Percentiles rank a stretch among this genome's conserved stretches.
phyloP scores from a whole-genome alignment of 2,888 invertebrate genomes.

The Drosophila paranaensis region DNA sequence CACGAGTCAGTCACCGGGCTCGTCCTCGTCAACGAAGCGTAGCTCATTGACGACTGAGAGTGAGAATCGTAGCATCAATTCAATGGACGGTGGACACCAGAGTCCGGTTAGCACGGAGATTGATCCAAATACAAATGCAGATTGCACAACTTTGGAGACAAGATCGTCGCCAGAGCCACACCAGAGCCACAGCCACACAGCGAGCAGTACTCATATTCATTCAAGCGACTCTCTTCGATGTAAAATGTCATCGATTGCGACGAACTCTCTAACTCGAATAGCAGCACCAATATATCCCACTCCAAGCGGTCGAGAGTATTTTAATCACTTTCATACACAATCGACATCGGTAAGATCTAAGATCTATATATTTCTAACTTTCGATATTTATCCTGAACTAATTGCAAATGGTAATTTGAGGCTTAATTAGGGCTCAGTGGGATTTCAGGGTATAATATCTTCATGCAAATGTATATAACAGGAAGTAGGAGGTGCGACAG shows the following conservation, averaged over 20 bases:
- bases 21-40: slow-evolving; percentile 85
- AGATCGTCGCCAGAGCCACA: slow-evolving; percentile 64
- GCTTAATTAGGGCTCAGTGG: too few relatives aligned
- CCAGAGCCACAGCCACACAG: slow-evolving; percentile 48
- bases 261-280: slow-evolving; percentile 80
- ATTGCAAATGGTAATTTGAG: too few relatives aligned
- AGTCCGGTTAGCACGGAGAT: slow-evolving; percentile 54
- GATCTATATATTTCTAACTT: background rate
- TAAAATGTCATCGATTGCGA: slow-evolving; percentile 56
- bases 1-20: slow-evolving; percentile 87
- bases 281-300: slow-evolving; percentile 85
- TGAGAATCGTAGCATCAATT: slow-evolving; percentile 31
- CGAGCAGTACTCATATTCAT: slow-evolving; percentile 43
- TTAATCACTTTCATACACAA: slow-evolving; percentile 96
- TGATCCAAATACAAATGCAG: slow-evolving; percentile 21
- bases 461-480: too few relatives aligned
- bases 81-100: slow-evolving; percentile 52
- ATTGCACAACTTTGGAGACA: slow-evolving; percentile 60
- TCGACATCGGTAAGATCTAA: slow-evolving; percentile 86
- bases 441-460: too few relatives aligned
- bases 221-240: slow-evolving; percentile 46
- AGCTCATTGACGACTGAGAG: slow-evolving; percentile 37
- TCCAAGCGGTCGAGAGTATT: slow-evolving; percentile 88
- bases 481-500: too few relatives aligned
- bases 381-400: too few relatives aligned